Evolutionary conservation across 1,140 invertebrate species (phyloP).

Genomic region (Drosophila rufa): DNA sequence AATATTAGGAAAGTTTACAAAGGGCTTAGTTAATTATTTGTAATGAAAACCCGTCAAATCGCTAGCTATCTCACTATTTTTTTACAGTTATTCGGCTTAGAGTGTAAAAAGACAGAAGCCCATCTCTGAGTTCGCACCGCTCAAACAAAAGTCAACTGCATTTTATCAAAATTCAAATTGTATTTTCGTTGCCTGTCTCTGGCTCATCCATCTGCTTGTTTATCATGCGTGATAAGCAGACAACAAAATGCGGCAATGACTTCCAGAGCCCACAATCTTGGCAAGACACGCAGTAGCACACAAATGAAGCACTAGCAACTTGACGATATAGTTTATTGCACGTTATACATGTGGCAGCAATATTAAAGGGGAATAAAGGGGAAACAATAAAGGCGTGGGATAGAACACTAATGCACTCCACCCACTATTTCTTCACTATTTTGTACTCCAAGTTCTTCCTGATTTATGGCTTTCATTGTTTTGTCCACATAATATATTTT

Average conservation of each 20-base stretch:
- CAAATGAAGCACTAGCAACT: conserved; percentile 48
- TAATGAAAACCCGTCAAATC: too few relatives aligned
- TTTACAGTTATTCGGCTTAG: neutral
- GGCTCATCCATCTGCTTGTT: conserved; percentile 58
- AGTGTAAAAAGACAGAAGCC: too few relatives aligned
- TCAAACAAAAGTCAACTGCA: conserved; percentile 68
- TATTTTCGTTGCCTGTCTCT: conserved; percentile 62
- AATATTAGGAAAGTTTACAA: too few relatives aligned
- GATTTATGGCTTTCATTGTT: neutral
- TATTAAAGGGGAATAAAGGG: neutral
- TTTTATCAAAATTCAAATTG: conserved; percentile 83
- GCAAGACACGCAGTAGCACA: conserved; percentile 35
- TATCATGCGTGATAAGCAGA: conserved; percentile 80
- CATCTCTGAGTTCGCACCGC: conserved; percentile 20
- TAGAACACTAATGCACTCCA: conserved; percentile 44
- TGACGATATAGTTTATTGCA: conserved; percentile 54
- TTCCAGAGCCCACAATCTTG: conserved; percentile 28
- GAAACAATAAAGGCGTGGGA: conserved; percentile 3
- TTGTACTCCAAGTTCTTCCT: conserved; percentile 11
- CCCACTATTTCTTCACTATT: conserved; percentile 6
- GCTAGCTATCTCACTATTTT: too few relatives aligned
- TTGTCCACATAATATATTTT: too few relatives aligned
- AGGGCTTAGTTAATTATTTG: too few relatives aligned
- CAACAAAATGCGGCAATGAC: conserved; percentile 58
- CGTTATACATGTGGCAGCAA: conserved; percentile 57